Evolutionary conservation across 2,113 vertebrate genomes (phyloP), one percentile per base, ranked within the genome.

Genomic region (Fulmarus glacialis): DNA sequence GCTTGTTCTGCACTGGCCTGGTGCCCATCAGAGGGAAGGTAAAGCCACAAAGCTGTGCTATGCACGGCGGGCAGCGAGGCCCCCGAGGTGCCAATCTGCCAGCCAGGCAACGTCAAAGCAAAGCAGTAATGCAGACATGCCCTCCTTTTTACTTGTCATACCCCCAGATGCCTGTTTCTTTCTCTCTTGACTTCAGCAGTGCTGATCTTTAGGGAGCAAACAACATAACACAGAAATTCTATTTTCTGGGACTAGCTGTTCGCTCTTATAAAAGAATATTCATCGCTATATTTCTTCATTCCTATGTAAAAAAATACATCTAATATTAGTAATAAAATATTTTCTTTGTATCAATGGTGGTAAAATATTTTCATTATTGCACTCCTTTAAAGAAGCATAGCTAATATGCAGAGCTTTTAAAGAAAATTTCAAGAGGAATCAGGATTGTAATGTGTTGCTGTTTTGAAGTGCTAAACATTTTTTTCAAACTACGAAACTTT

Each of bases 31-130:
- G 38, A 94, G 58, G 7, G 50, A 50, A 77, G 75, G 82, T 68
- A 82, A 91, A 93, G 45, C 36, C 87, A 77, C 42, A 20, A 52
- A 62, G 62, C n/a, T 89, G 15, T 23, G 30, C 18, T 59, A 10
- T 26, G 62, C 34, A 68, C 0, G 2, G 66, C 73, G 53, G 53
- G 38, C 94, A 93, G 56, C 0, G 0, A 71, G 78, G 70, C 48
- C 91, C 92, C 84, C 42, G 75, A 64, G 91, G 89, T 96, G 59
- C 32, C 47, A 77, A 47, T 95, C 84, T 95, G 89, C 67, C 94
- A 93, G 66, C 24, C 73, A 95, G 45, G 59, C 40, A 40, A 92
- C 1, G 6, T 77, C 86, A 87, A 58, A 89, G 75, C 58, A 55
- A 26, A 89, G 50, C 87, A 64, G 32, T 9, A 91, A 50, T 6